Evolutionary conservation across 2,888 invertebrate species (phyloP), one percentile per base, ranked within the genome.

Genomic region (Harmothoe impar): DNA sequence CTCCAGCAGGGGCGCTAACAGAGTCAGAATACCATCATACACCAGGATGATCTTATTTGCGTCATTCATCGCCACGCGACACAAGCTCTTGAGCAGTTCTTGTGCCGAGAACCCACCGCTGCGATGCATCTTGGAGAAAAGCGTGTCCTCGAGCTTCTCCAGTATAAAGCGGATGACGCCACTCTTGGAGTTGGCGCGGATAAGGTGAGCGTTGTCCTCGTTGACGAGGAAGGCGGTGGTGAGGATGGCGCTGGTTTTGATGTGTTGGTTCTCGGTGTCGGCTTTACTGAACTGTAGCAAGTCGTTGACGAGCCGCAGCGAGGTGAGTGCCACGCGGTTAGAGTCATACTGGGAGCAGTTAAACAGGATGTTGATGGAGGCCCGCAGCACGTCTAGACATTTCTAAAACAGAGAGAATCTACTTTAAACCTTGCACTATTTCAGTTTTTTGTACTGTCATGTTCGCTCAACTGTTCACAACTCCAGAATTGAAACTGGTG

Each of bases 341-440:
- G 54, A 56, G 54, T 90, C 90, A 31, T 81, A 90, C 84, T 90
- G 90, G 10, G 90, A 90, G 84, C 90, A 90, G 90, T 90, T 90
- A 35, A 90, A 90, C 1, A 90, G 84, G 81, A 90, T 81, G 84
- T 90, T 90, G 52, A 90, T 54, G 56, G 90, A 77, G 0, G 90
- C 90, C 31, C 77, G 77, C 29, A 90, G 25, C 31, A 84, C 81
- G 33, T 90, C 90, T 81, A 43, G 78, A n/a, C 90, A 81, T 84
- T 81, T 90, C 90, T 90, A 81, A 15, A 78, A 56, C 25, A 86
- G 29, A 29, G 25, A 25, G 77, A 77, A 10, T 17, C 54, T 52
- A n/a, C n/a, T n/a, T n/a, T n/a, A n/a, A n/a, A n/a, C n/a, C n/a
- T n/a, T n/a, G n/a, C n/a, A n/a, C n/a, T n/a, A n/a, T n/a, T n/a